A percentile compares a stretch with the other conserved stretches of the same genome.
Evolutionary conservation across 2,113 vertebrate species (phyloP).

Genomic region (Eudyptes chrysolophus): DNA sequence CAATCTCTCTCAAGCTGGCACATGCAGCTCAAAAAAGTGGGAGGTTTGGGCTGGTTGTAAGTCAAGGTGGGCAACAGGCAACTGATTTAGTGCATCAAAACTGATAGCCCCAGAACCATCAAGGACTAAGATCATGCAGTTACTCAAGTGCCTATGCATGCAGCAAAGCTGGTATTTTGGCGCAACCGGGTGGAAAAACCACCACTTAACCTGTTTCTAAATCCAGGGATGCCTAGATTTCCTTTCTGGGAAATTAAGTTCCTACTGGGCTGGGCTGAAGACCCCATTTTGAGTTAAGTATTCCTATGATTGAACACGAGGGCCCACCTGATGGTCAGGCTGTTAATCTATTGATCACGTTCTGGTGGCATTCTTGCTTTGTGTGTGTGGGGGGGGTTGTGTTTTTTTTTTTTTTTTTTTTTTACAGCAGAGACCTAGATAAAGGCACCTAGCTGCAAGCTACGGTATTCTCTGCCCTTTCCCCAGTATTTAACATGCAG

Average conservation of each 20-base stretch:
- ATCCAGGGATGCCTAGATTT: neutral
- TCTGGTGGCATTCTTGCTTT: neutral
- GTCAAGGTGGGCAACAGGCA: neutral
- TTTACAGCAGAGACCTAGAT: neutral
- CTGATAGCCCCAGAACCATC: neutral
- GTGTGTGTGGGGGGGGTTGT: too few species aligned
- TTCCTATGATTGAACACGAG: neutral
- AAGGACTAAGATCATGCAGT: neutral
- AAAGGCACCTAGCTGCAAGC: neutral
- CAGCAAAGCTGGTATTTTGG: neutral
- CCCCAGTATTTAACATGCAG: neutral
- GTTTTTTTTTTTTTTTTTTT: neutral
- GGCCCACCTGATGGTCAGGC: neutral
- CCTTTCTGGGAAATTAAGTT: neutral
- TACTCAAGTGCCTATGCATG: neutral
- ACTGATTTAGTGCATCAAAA: neutral
- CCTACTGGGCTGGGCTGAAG: neutral
- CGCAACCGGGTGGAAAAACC: fast-evolving
- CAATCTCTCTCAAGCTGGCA: neutral
- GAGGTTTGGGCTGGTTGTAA: neutral
- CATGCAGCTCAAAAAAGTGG: neutral
- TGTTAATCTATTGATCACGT: neutral
- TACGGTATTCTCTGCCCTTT: neutral
- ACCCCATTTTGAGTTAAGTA: neutral
- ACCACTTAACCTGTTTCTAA: neutral